phyloP scores from a whole-genome alignment of 1,140 invertebrate genomes.

The Melipona quadrifasciata region DNA sequence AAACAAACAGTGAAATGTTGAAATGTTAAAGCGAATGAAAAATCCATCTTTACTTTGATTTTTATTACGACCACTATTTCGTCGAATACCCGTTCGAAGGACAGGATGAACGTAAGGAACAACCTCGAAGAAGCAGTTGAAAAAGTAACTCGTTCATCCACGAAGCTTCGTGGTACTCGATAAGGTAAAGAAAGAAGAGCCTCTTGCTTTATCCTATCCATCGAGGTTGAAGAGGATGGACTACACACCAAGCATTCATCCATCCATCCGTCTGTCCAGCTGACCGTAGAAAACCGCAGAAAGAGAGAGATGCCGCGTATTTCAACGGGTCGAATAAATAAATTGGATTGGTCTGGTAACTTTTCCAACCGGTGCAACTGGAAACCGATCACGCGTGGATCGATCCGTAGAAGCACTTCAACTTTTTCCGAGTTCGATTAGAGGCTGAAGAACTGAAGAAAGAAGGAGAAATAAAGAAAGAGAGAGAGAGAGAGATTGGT shows the following conservation, averaged over 20 bases:
- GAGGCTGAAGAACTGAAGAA: not conserved
- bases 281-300: not conserved
- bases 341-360: constrained; percentile 57
- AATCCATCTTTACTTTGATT: no score
- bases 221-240: constrained; percentile 11
- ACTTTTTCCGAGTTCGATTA: constrained; percentile 60
- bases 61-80: not conserved
- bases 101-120: not conserved
- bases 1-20: no score
- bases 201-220: not conserved
- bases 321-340: constrained; percentile 54
- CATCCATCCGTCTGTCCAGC: not conserved
- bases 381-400: constrained; percentile 29
- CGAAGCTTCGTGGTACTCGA: not conserved
- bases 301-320: not conserved
- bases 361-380: constrained; percentile 29
- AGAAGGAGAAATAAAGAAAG: not conserved
- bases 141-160: not conserved
- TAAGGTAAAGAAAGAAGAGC: not conserved
- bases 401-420: constrained; percentile 37
- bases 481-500: not conserved
- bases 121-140: not conserved
- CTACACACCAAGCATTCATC: not conserved
- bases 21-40: no score
- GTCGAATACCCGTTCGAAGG: not conserved